These are phyloP conservation scores for Phalacrocorax brasilianus DNA, from an alignment of 2,113 vertebrate genomes.

Conservation along the genomic window DNA sequence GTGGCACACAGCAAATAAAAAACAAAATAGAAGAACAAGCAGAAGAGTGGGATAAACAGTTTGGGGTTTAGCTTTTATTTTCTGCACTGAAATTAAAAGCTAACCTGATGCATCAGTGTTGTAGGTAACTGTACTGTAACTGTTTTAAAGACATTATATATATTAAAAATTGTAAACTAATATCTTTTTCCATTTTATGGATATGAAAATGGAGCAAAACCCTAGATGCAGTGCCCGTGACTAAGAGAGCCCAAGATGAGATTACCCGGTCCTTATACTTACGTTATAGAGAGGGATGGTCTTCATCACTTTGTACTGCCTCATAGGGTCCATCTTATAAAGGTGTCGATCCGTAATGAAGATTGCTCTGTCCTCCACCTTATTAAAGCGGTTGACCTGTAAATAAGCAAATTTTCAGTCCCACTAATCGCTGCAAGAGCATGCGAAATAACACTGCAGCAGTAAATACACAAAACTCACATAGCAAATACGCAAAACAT, in stretches of 20 bases:
- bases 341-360: slow-evolving; percentile 96
- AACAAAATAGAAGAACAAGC: not conserved
- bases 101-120: not conserved
- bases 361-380: slow-evolving; percentile 90
- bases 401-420: not conserved
- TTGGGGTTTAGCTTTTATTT: not conserved
- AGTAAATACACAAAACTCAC: not conserved
- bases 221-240: not conserved
- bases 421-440: not conserved
- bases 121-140: not conserved
- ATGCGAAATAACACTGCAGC: not conserved
- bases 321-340: slow-evolving; percentile 97
- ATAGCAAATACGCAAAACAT: not conserved
- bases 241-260: not conserved
- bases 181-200: not conserved
- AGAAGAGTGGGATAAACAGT: not conserved
- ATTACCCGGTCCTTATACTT: not conserved
- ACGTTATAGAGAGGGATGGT: slow-evolving; percentile 96
- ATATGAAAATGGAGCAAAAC: not conserved
- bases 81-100: not conserved
- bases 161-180: not conserved
- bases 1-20: not conserved
- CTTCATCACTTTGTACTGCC: slow-evolving; percentile 96
- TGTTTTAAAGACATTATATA: not conserved
- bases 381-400: slow-evolving; percentile 96